These are phyloP conservation scores for Illadopsis cleaveri DNA, from an alignment of 2,113 vertebrate species.

Conservation along the genomic window DNA sequence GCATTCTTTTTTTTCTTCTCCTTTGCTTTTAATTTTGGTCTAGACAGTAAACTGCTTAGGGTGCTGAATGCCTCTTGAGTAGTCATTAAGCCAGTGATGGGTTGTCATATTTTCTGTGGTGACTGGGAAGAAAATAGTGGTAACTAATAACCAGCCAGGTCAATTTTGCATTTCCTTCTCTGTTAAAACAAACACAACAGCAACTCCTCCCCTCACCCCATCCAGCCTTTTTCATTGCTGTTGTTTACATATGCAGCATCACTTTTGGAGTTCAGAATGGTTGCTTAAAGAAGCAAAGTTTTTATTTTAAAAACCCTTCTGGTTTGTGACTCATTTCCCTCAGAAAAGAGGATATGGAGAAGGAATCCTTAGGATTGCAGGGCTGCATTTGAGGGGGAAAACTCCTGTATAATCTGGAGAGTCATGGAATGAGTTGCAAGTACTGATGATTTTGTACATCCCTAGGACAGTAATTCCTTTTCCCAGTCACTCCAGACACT, in stretches of 20 bases:
- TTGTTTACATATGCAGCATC: not conserved
- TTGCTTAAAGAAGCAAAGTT: not conserved
- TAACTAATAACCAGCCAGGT: not conserved
- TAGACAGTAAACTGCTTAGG: not conserved
- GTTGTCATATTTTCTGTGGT: not conserved
- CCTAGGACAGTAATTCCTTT: not conserved
- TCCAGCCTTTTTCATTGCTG: not conserved
- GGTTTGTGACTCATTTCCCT: not conserved
- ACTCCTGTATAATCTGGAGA: not conserved
- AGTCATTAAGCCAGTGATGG: not conserved
- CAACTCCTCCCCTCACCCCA: rapidly evolving
- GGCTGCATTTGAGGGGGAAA: not conserved
- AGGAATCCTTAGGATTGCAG: not conserved
- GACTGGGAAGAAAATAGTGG: not conserved
- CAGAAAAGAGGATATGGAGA: not conserved
- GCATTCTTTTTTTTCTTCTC: not conserved
- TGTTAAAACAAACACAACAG: not conserved
- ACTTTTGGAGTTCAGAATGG: not conserved
- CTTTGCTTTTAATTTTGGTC: not conserved
- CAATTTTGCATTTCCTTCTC: not conserved
- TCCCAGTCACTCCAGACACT: not conserved
- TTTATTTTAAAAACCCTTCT: not conserved
- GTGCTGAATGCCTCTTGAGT: not conserved
- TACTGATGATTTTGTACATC: not conserved
- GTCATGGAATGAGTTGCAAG: not conserved